Evolutionary conservation across 2,888 invertebrate species (phyloP).

Genomic region (Hemithea aestivaria): DNA sequence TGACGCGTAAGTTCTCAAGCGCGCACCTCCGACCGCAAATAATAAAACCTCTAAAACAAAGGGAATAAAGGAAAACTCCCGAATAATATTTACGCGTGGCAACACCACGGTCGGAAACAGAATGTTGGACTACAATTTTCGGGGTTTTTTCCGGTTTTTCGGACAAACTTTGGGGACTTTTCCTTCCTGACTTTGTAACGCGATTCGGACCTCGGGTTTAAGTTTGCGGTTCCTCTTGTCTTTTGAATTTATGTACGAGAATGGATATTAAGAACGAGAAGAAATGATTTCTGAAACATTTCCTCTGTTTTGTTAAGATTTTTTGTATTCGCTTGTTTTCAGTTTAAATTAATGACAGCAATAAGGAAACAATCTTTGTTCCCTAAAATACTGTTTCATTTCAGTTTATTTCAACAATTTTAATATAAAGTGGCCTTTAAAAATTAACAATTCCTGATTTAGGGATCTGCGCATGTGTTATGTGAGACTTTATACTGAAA

Average conservation of each 20-base stretch:
- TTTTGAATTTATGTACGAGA: slow-evolving; percentile 56
- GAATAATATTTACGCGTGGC: slow-evolving; percentile 68
- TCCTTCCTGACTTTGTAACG: slow-evolving; percentile 69
- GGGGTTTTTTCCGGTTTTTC: slow-evolving; percentile 62
- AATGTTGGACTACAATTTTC: slow-evolving; percentile 63
- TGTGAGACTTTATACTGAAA: too few relatives aligned
- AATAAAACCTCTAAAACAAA: slow-evolving; percentile 70
- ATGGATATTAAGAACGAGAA: slow-evolving; percentile 52
- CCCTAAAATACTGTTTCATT: not conserved
- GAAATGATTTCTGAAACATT: slow-evolving; percentile 45
- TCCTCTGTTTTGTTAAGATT: slow-evolving; percentile 30
- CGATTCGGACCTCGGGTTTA: slow-evolving; percentile 58
- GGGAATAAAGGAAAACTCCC: slow-evolving; percentile 60
- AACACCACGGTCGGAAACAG: slow-evolving; percentile 59
- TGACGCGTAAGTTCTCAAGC: slow-evolving; percentile 18
- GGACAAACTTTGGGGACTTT: slow-evolving; percentile 58
- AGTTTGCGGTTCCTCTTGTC: slow-evolving; percentile 59
- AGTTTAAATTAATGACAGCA: slow-evolving; percentile 10
- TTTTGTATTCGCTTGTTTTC: slow-evolving; percentile 14
- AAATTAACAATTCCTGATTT: too few relatives aligned
- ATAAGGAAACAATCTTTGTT: slow-evolving; percentile 8
- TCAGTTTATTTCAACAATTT: not conserved
- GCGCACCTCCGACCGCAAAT: slow-evolving; percentile 51
- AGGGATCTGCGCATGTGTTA: too few relatives aligned
- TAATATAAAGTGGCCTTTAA: too few relatives aligned